A percentile compares a stretch with the other conserved stretches of the same genome.
phyloP scores from a whole-genome alignment of 2,797 vertebrate species.

The Emys orbicularis region DNA sequence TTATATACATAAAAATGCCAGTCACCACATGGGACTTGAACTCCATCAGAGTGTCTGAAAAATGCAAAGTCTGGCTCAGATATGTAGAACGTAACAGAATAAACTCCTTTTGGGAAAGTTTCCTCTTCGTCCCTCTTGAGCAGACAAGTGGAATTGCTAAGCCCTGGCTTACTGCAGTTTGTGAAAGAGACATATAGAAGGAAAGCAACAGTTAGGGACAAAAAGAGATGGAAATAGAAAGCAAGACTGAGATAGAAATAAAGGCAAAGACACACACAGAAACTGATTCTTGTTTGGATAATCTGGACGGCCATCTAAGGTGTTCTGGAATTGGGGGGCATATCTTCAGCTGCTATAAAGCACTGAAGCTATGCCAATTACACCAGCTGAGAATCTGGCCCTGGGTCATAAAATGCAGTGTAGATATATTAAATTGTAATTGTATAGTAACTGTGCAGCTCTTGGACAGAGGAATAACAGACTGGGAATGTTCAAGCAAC shows the following conservation, averaged over 20 bases:
- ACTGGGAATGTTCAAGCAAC: background rate
- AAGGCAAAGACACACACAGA: background rate
- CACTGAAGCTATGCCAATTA: background rate
- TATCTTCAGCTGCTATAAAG: background rate
- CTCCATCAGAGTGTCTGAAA: background rate
- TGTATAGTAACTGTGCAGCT: fast-evolving
- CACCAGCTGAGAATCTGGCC: background rate
- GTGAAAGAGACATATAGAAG: background rate
- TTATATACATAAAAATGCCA: fast-evolving
- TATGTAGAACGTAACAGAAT: fast-evolving
- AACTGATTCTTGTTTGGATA: background rate
- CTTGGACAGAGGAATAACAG: background rate
- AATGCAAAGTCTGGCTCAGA: background rate
- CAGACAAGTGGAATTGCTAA: background rate
- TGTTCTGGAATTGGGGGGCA: background rate
- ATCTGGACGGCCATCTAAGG: background rate
- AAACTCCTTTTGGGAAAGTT: background rate
- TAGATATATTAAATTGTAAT: background rate
- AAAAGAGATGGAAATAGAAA: background rate
- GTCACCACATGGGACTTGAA: constrained; percentile 6
- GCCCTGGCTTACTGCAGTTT: background rate
- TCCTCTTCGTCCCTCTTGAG: fast-evolving
- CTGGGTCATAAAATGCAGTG: background rate
- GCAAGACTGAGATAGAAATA: background rate
- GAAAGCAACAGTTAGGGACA: background rate